phyloP scores from a whole-genome alignment of 1,140 invertebrate species.

The Brachionus asplanchnoidis region DNA sequence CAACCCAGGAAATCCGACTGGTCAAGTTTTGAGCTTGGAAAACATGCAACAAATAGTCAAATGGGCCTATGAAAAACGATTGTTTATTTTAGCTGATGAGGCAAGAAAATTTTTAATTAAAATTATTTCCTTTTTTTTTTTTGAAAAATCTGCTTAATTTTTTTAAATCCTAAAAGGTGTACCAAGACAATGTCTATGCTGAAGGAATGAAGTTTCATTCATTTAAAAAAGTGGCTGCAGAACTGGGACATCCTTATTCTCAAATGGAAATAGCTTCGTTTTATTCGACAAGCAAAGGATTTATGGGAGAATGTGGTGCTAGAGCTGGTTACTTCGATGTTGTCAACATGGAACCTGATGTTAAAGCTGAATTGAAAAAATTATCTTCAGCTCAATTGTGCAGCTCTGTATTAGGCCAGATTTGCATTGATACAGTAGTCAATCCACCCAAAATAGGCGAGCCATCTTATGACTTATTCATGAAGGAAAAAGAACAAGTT shows the following conservation, averaged over 20 bases:
- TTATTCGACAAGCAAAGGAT: constrained; percentile 91
- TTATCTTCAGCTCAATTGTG: constrained; percentile 90
- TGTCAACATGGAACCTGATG: constrained; percentile 75
- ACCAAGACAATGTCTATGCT: constrained; percentile 91
- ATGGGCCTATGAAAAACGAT: constrained; percentile 78
- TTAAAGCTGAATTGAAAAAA: constrained; percentile 75
- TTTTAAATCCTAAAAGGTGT: constrained; percentile 60
- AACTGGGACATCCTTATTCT: constrained; percentile 80
- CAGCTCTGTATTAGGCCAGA: constrained; percentile 76
- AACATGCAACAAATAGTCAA: constrained; percentile 89
- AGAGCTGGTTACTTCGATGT: constrained; percentile 70
- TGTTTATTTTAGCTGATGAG: constrained; percentile 91
- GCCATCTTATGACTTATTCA: constrained; percentile 63
- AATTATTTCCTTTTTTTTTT: not conserved
- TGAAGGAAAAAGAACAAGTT: constrained; percentile 74
- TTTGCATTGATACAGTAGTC: constrained; percentile 67
- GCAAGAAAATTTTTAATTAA: constrained; percentile 57
- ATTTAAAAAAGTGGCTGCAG: constrained; percentile 83
- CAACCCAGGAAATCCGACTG: constrained; percentile 97
- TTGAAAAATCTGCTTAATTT: not conserved
- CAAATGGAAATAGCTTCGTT: constrained; percentile 84
- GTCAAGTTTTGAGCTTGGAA: constrained; percentile 74
- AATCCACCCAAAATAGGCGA: constrained; percentile 78
- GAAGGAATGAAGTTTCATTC: constrained; percentile 79
- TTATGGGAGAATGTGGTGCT: constrained; percentile 62